Percentiles rank a stretch among this genome's conserved stretches.
Evolutionary conservation across 2,888 invertebrate genomes (phyloP).

Genomic region (Rotaria socialis): DNA sequence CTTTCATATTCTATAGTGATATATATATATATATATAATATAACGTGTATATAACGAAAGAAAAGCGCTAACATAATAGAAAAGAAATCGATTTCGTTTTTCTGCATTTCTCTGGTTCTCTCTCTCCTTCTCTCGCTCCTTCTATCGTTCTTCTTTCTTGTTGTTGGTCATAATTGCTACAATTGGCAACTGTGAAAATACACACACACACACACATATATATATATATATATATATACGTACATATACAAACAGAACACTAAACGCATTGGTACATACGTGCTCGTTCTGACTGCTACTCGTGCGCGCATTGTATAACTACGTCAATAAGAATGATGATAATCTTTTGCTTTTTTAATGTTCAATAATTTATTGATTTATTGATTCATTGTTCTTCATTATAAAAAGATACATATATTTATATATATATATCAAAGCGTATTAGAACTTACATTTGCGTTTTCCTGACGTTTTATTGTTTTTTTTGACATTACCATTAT

Average conservation of each 20-base stretch:
- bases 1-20: background rate
- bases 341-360: background rate
- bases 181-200: conserved; percentile 37
- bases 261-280: background rate
- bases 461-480: background rate
- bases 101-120: background rate
- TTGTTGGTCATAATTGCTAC: conserved; percentile 23
- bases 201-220: background rate
- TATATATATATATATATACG: background rate
- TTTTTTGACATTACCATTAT: background rate
- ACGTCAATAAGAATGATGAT: conserved; percentile 12
- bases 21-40: background rate
- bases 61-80: background rate
- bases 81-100: conserved; percentile 34
- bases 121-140: background rate
- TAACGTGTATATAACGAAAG: background rate
- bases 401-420: background rate
- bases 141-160: background rate
- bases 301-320: background rate
- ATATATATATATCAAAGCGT: background rate
- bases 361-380: background rate
- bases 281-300: background rate
- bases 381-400: background rate
- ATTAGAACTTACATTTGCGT: background rate
- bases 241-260: background rate